Evolutionary conservation across 2,797 vertebrate species (phyloP).

Genomic region (Xiphophorus birchmanni): DNA sequence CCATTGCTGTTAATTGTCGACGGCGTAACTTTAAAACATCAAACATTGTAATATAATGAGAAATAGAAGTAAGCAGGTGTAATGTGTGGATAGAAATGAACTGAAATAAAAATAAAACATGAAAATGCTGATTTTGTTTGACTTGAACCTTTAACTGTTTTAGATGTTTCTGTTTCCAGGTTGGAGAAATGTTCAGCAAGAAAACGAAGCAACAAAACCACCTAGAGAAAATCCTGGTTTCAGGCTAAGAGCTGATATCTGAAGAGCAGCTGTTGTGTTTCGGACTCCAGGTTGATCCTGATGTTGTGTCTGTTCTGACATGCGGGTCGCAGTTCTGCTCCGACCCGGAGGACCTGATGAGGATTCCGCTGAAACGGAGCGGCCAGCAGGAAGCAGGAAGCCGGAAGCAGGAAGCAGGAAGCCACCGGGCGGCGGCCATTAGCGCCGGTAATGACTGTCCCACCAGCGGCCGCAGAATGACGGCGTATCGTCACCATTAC

Average conservation of each 20-base stretch:
- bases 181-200: neutral
- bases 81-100: too few species aligned
- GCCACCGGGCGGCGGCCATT: slow-evolving; percentile 62
- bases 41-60: neutral
- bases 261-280: slow-evolving; percentile 8
- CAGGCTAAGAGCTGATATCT: neutral
- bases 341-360: slow-evolving; percentile 70
- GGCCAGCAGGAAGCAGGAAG: slow-evolving; percentile 43
- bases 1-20: too few species aligned
- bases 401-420: slow-evolving; percentile 22
- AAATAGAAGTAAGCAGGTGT: neutral
- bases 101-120: neutral
- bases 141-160: neutral
- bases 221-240: neutral
- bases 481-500: slow-evolving; percentile 58
- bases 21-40: too few species aligned
- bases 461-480: slow-evolving; percentile 37
- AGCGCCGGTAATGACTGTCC: slow-evolving; percentile 75
- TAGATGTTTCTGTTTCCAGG: neutral
- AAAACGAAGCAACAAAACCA: neutral
- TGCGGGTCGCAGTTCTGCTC: slow-evolving; percentile 65
- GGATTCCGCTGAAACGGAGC: slow-evolving; percentile 64
- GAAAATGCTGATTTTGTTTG: neutral
- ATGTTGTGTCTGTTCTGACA: slow-evolving; percentile 29
- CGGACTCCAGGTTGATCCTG: neutral